These are phyloP conservation scores for Cordilura impudica DNA, from an alignment of 2,888 invertebrate species.

Conservation along the genomic window DNA sequence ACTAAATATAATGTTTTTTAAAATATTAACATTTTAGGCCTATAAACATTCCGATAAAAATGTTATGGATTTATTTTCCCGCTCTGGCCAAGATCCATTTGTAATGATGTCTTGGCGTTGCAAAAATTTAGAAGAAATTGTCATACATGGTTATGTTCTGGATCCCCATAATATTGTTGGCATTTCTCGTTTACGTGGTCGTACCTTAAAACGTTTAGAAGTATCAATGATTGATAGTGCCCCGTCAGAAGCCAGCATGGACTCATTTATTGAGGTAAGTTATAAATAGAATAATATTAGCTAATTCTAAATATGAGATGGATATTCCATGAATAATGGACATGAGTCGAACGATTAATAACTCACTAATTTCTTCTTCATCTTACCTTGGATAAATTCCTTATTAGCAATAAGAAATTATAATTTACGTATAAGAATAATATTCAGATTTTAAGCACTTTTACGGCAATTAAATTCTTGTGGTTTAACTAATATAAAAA, in stretches of 20 bases:
- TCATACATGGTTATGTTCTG: constrained; percentile 79
- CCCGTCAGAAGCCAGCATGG: constrained; percentile 69
- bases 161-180: constrained; percentile 77
- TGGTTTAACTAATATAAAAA: too few species aligned
- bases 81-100: constrained; percentile 79
- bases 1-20: constrained; percentile 7
- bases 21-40: constrained; percentile 64
- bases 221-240: constrained; percentile 76
- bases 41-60: constrained; percentile 73
- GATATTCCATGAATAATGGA: too few species aligned
- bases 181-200: constrained; percentile 75
- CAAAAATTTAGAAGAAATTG: constrained; percentile 79
- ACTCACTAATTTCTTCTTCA: too few species aligned
- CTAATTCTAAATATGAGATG: too few species aligned
- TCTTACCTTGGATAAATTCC: too few species aligned
- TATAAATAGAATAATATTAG: not conserved
- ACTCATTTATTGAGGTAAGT: constrained; percentile 73
- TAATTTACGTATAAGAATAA: too few species aligned
- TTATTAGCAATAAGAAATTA: too few species aligned
- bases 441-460: too few species aligned
- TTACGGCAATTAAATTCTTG: too few species aligned
- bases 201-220: constrained; percentile 74
- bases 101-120: constrained; percentile 83
- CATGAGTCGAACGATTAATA: too few species aligned
- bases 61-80: constrained; percentile 71